A percentile compares a stretch with the other conserved stretches of the same genome.
Evolutionary conservation across 2,797 vertebrate genomes (phyloP).

Genomic region (Coendou prehensilis): DNA sequence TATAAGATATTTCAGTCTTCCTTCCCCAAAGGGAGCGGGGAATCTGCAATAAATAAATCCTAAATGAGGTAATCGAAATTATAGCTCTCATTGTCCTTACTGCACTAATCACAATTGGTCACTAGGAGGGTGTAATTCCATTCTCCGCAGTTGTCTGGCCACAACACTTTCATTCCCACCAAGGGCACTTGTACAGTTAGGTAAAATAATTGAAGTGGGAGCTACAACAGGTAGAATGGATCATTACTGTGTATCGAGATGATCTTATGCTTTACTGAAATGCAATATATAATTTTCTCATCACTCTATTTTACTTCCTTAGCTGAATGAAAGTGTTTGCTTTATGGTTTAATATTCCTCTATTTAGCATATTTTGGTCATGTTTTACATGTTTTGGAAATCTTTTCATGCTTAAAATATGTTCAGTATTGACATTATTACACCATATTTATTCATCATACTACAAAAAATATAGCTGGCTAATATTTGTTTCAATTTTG

Average conservation of each 20-base stretch:
- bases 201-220: constrained; percentile 43
- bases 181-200: not conserved
- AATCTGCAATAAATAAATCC: not conserved
- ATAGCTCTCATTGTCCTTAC: not conserved
- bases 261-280: not conserved
- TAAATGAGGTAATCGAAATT: not conserved
- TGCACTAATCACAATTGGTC: constrained; percentile 43
- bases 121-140: constrained; percentile 50
- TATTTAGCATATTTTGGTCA: constrained; percentile 23
- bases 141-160: not conserved
- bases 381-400: not conserved
- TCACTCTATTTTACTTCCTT: constrained; percentile 53
- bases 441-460: constrained; percentile 8
- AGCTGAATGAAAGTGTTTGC: not conserved
- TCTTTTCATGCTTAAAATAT: constrained; percentile 22
- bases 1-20: not conserved
- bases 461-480: not conserved
- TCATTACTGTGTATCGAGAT: not conserved
- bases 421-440: constrained; percentile 22
- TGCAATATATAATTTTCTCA: constrained; percentile 44
- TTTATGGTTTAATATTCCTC: constrained; percentile 58
- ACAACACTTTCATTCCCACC: not conserved
- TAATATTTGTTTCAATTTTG: constrained; percentile 44
- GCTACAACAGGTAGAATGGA: not conserved
- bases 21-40: not conserved